These are phyloP conservation scores for Torymus tubicola DNA, from an alignment of 2,888 invertebrate species.

Conservation along the genomic window DNA sequence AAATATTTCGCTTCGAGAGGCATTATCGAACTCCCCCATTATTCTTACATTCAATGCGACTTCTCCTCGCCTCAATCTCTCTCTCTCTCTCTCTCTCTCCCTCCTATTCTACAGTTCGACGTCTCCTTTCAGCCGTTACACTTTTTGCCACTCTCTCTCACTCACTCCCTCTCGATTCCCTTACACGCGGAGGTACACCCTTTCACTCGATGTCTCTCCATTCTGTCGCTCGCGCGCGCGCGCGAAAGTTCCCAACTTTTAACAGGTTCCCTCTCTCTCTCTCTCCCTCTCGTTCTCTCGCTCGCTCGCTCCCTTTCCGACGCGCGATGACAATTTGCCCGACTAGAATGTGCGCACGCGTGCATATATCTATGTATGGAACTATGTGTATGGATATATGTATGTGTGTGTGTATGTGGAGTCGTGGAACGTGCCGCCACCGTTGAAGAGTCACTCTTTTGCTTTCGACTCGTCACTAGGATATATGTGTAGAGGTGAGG, in stretches of 20 bases:
- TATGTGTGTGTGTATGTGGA: too few relatives aligned
- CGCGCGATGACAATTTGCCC: constrained; percentile 47
- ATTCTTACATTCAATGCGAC: constrained; percentile 40
- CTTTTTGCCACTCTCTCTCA: constrained; percentile 21
- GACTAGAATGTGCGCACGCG: constrained; percentile 7
- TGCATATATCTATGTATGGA: too few relatives aligned
- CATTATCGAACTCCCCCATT: constrained; percentile 4
- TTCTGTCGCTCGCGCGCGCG: constrained; percentile 4
- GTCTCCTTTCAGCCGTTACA: constrained; percentile 1
- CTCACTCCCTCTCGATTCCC: constrained; percentile 22
- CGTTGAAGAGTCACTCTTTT: constrained; percentile 37
- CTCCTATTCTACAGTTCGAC: not conserved
- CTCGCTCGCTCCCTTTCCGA: constrained; percentile 1
- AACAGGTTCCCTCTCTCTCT: constrained; percentile 21
- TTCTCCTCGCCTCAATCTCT: not conserved
- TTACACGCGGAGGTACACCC: constrained; percentile 26
- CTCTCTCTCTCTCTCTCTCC: too few relatives aligned
- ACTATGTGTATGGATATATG: too few relatives aligned
- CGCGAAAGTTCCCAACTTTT: constrained; percentile 49
- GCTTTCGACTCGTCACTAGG: constrained; percentile 44
- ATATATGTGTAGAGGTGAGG: not conserved
- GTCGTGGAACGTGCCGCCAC: too few relatives aligned
- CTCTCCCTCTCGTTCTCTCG: constrained; percentile 10
- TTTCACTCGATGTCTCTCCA: constrained; percentile 31
- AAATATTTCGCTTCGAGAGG: not conserved